Base-by-base conservation (phyloP, 2,113 vertebrate species). In the Forbesichthys papilliferus region DNA sequence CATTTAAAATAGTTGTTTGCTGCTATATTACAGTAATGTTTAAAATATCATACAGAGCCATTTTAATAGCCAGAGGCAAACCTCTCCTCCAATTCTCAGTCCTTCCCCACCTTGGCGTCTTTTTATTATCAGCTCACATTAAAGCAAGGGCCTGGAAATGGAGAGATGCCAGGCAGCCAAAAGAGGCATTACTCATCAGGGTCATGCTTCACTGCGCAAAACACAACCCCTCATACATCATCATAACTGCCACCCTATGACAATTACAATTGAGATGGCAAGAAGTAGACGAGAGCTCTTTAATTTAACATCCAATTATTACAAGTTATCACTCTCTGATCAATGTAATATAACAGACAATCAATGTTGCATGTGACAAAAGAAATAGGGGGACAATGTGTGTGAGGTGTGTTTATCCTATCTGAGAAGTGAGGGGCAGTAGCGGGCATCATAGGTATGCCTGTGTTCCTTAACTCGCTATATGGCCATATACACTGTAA, bases 261-360 rank as follows among this genome's bases (percentile, higher is more conserved):
- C 96, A 96, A 95, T 96, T 96, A 96, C 95, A 98, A 97, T 97
- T 97, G 96, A 98, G 96, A 97, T 90, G 94, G 95, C 95, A 95
- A 97, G 96, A 96, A 96, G 92, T 93, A 93, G 94, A 94, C 94
- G 95, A 96, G 95, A 95, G 95, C 94, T 94, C 94, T 95, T 97
- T 97, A 98, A 98, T 98, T 97, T 98, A 96, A 98, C 95, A 96
- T 97, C 95, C 96, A 98, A 98, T 98, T 98, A 98, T 97, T 97
- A 95, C 95, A 97, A 98, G 95, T 98, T 98, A 98, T 97, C 95
- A 95, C 94, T 96, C 93, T 94, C 95, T 98, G 96, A 98, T 98
- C 97, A 98, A 95, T 96, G 96, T 96, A 96, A 96, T 97, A 96
- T 96, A 98, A 96, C 94, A 96, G 94, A 96, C 95, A 95, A 96